Evolutionary conservation across 2,113 vertebrate species (phyloP).

Genomic region (Leptosomus discolor): DNA sequence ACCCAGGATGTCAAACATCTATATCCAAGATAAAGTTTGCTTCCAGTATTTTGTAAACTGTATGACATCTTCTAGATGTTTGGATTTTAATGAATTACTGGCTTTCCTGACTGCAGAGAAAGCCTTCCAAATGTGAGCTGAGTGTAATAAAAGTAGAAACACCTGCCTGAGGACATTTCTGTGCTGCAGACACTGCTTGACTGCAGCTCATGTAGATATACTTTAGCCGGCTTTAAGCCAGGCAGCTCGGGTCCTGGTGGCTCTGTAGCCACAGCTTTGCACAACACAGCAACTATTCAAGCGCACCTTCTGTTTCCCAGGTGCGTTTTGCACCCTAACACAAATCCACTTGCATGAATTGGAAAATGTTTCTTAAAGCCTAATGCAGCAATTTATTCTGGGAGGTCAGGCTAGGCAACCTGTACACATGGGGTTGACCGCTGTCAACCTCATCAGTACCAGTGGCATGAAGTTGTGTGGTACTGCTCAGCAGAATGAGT

Average conservation of each 20-base stretch:
- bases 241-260: neutral
- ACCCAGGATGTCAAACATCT: neutral
- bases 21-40: neutral
- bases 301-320: neutral
- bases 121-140: neutral
- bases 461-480: neutral
- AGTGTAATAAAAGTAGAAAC: neutral
- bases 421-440: rapidly evolving
- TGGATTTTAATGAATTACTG: neutral
- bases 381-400: neutral
- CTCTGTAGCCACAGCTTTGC: neutral
- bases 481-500: neutral
- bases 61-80: neutral
- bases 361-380: neutral
- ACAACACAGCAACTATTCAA: neutral
- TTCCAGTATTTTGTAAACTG: neutral
- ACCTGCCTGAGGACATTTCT: conserved; percentile 26
- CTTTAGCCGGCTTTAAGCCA: neutral
- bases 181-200: neutral
- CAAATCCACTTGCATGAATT: neutral
- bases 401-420: neutral
- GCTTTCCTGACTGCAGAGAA: neutral
- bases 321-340: neutral
- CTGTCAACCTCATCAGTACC: neutral
- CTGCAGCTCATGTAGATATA: neutral